Evolutionary conservation across 2,888 invertebrate species (phyloP), one percentile per base, ranked within the genome.

Genomic region (Epinotia nisella): DNA sequence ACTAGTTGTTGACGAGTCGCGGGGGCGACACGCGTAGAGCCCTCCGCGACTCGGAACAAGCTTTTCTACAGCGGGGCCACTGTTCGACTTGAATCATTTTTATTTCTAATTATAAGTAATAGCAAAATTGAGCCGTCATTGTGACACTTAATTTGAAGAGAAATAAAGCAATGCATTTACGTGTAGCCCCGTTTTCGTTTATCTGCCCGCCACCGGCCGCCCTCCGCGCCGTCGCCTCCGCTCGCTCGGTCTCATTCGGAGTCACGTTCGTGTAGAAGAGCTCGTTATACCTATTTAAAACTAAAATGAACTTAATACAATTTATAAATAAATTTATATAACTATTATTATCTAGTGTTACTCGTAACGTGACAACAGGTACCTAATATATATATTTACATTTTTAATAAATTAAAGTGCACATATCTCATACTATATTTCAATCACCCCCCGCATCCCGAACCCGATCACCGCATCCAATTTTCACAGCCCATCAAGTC

Each of bases 341-440:
- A 29, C 35, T 35, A 66, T n/a, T 53, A 61, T 49, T 67, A 67
- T 65, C 67, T 67, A 62, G 58, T 49, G 67, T 72, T 67, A 49
- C 66, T 61, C 56, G 7, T 72, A 61, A 61, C 58, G 68, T 68
- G 68, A 68, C 56, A 73, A 73, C 62, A 73, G 68, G 61, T 68
- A 68, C 49, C 55, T 73, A 49, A 58, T 72, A 71, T 53, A 68
- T 58, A 62, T 64, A 62, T 70, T 70, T 70, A 71, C 66, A 67
- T 81, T 86, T 88, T 86, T 83, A 88, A 85, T 88, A 87, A 87
- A 88, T 88, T 88, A 87, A 88, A 87, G 85, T 88, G 88, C 88
- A 89, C 88, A 87, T 87, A 89, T 87, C 85, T 85, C 78, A 82
- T 77, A 77, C 69, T 71, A 75, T 56, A 72, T 74, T 71, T 75